Evolutionary conservation across 2,888 invertebrate species (phyloP).

Genomic region (Drosophila yooni): DNA sequence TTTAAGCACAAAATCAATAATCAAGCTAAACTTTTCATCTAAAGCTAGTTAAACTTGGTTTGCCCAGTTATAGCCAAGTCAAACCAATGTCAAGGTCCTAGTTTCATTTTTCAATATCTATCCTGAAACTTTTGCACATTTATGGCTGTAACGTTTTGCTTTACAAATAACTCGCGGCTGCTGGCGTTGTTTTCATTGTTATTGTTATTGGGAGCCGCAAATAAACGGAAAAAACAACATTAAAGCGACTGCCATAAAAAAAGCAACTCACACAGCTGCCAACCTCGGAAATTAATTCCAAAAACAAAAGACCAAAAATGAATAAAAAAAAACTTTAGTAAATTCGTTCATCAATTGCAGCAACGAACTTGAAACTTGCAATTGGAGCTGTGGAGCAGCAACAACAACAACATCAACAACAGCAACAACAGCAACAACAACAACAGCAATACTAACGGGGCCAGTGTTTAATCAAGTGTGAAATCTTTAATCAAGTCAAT

Average conservation of each 20-base stretch:
- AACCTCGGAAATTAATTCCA: conserved; percentile 33
- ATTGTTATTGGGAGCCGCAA: conserved; percentile 5
- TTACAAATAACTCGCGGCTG: conserved; percentile 14
- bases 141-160: conserved; percentile 8
- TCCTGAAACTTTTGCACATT: conserved; percentile 22
- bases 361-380: conserved; percentile 61
- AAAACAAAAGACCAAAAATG: conserved; percentile 17
- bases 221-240: conserved; percentile 9
- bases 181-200: not conserved
- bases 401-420: conserved; percentile 3
- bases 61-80: conserved; percentile 1
- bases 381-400: conserved; percentile 36
- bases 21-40: not conserved
- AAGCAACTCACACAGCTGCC: conserved; percentile 28
- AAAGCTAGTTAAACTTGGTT: not conserved
- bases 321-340: conserved; percentile 13
- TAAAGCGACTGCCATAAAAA: conserved; percentile 26
- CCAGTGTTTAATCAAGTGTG: conserved; percentile 72
- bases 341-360: conserved; percentile 47
- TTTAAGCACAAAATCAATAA: not conserved
- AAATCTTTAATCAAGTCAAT: conserved; percentile 74
- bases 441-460: conserved; percentile 21
- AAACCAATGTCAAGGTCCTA: conserved; percentile 19
- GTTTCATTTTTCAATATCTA: conserved; percentile 4
- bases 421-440: conserved; percentile 13